Base-by-base conservation (phyloP, 2,113 vertebrate species). In the Myanophis thanlyinensis region DNA sequence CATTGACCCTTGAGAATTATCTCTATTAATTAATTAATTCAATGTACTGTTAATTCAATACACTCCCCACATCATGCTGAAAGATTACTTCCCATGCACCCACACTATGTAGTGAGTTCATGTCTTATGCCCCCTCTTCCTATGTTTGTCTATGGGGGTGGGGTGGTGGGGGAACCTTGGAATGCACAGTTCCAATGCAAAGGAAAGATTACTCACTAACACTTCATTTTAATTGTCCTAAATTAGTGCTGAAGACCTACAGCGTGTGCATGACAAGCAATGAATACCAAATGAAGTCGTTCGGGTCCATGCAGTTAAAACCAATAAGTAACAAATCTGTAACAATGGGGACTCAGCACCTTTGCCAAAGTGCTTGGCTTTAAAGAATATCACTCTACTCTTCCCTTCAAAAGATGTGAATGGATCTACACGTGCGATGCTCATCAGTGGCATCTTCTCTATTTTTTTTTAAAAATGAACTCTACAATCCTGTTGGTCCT, bases 21-120 rank as follows among this genome's bases (percentile, higher is more conserved):
- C 95, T 96, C 97, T 97, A n/a, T n/a, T n/a, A n/a, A n/a, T n/a
- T n/a, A n/a, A n/a, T n/a, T n/a, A n/a, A n/a, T n/a, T n/a, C n/a
- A n/a, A n/a, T n/a, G 97, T 97, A 95, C 85, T 95, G 96, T 97
- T 97, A 97, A 98, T 98, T 97, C 96, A 96, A 97, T 97, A 97
- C 92, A n/a, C 67, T 51, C 95, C 95, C 95, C 96, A 96, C 96
- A 97, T 97, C 53, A 95, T 52, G 91, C 96, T 94, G 30, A 85
- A 96, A 94, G 95, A 97, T 96, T 93, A 94, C 92, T 30, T 95
- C 94, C 88, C 93, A 96, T 97, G 80, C 93, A 96, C 94, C 46
- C 86, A 95, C 96, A 80, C 89, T 40, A 0, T 95, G 93, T 94
- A 95, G 95, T 1, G 93, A 95, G 97, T 96, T 95, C 95, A 93